Base-by-base conservation (phyloP, 2,888 invertebrate species). In the Idaea dimidiata region DNA sequence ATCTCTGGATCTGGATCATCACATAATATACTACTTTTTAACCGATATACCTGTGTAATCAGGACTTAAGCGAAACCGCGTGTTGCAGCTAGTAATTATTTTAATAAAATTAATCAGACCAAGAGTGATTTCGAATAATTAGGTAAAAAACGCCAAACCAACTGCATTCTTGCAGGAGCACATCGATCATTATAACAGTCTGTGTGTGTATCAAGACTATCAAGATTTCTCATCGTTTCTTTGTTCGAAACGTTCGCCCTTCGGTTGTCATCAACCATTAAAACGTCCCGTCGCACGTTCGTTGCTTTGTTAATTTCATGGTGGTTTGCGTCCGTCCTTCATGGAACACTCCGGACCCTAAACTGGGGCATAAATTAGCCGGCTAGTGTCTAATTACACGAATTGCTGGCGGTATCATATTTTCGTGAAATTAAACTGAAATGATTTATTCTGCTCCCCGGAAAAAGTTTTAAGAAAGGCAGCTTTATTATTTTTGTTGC, bases 271-370 rank as follows among this genome's bases (percentile, higher is more conserved):
- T 86, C 88, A 86, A 81, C 83, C 82, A 84, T 86, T 87, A 87
- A 87, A n/a, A 87, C 76, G 80, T 67, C 75, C 77, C 76, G 72
- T 70, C 78, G 77, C 75, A 74, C 72, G 73, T 75, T 74, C 65
- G 77, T 82, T 79, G 83, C 84, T 84, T 86, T 87, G 87, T 86
- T 88, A 83, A 89, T 89, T 89, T 88, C 85, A 86, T 81, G 82
- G 79, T 75, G 78, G 80, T 83, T 81, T 84, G 83, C 76, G 75
- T 81, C 79, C 75, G 84, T 81, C 82, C 83, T 86, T 83, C 73
- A 77, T 78, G 75, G 73, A 72, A 73, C 70, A 71, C 70, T 83
- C 80, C n/a, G 81, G 79, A 80, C 81, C 79, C 80, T 75, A 78
- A 74, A 76, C 73, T 72, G 66, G 65, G 68, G 70, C 73, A 74